A percentile compares a stretch with the other conserved stretches of the same genome.
Evolutionary conservation across 2,888 invertebrate genomes (phyloP).

Genomic region (Argynnis bischoffii): DNA sequence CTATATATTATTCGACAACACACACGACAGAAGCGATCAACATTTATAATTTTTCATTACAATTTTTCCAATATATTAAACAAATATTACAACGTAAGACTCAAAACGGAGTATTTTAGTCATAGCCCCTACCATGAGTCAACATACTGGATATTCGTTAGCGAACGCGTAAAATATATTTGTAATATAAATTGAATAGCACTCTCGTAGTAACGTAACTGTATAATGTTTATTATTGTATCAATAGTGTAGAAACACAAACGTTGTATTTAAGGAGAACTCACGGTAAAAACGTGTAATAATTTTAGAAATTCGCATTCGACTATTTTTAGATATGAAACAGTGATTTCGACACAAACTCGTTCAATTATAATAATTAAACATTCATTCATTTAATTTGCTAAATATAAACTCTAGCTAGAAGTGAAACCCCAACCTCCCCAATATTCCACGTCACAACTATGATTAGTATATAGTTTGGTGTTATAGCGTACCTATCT

Average conservation of each 20-base stretch:
- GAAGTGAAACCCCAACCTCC: neutral
- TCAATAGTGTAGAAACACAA: too few relatives aligned
- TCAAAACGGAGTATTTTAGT: conserved; percentile 8
- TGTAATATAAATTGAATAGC: neutral
- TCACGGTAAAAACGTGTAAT: neutral
- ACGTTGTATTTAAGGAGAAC: neutral
- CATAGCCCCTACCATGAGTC: neutral
- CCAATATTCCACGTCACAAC: conserved; percentile 1
- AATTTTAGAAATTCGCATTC: neutral
- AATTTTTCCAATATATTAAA: conserved; percentile 13
- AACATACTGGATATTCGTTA: neutral
- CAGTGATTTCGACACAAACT: neutral
- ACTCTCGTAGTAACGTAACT: neutral
- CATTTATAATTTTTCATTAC: conserved; percentile 12
- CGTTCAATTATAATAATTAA: conserved; percentile 1
- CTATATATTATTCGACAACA: conserved; percentile 15
- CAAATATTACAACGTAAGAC: conserved; percentile 3
- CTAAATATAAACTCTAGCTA: conserved; percentile 15
- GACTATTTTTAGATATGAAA: neutral
- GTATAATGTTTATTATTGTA: neutral
- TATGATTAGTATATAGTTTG: conserved; percentile 27
- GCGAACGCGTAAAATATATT: neutral
- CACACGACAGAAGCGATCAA: conserved; percentile 23
- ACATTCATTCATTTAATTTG: conserved; percentile 5
- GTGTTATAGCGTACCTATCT: conserved; percentile 36